Evolutionary conservation across 2,888 invertebrate genomes (phyloP).

Genomic region (Leucophora obtusa): DNA sequence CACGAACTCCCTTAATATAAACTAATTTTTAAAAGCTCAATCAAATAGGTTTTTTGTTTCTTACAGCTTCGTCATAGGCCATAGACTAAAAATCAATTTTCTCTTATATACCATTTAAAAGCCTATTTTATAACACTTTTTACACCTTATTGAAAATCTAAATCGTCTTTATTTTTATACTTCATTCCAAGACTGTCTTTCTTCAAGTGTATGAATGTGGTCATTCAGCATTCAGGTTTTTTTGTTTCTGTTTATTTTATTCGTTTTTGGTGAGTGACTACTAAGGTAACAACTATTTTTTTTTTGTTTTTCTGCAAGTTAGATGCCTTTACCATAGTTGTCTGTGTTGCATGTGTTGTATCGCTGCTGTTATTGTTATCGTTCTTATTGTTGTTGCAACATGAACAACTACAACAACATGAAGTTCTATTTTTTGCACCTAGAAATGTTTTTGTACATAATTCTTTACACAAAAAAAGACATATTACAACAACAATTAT

Average conservation of each 20-base stretch:
- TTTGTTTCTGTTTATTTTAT: conserved; percentile 9
- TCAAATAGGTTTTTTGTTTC: too few species aligned
- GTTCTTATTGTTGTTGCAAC: conserved; percentile 29
- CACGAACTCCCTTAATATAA: too few species aligned
- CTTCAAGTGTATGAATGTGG: conserved; percentile 36
- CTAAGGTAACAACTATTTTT: conserved; percentile 33
- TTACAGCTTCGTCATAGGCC: too few species aligned
- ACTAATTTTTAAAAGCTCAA: too few species aligned
- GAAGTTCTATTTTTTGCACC: conserved; percentile 49
- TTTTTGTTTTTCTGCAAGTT: conserved; percentile 17
- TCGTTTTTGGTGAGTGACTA: conserved; percentile 53
- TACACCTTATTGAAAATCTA: too few species aligned
- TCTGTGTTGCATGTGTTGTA: conserved; percentile 32
- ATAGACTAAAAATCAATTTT: too few species aligned
- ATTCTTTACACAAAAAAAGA: conserved; percentile 1
- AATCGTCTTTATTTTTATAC: too few species aligned
- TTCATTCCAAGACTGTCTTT: background rate
- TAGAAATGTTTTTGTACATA: conserved; percentile 7
- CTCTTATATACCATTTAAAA: too few species aligned
- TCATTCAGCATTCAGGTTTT: conserved; percentile 41
- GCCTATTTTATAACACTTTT: too few species aligned
- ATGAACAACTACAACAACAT: conserved; percentile 39
- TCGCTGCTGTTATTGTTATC: conserved; percentile 48
- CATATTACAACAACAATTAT: conserved; percentile 34
- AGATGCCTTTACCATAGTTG: conserved; percentile 29